phyloP scores from a whole-genome alignment of 2,797 vertebrate species.

The Tragelaphus eurycerus region DNA sequence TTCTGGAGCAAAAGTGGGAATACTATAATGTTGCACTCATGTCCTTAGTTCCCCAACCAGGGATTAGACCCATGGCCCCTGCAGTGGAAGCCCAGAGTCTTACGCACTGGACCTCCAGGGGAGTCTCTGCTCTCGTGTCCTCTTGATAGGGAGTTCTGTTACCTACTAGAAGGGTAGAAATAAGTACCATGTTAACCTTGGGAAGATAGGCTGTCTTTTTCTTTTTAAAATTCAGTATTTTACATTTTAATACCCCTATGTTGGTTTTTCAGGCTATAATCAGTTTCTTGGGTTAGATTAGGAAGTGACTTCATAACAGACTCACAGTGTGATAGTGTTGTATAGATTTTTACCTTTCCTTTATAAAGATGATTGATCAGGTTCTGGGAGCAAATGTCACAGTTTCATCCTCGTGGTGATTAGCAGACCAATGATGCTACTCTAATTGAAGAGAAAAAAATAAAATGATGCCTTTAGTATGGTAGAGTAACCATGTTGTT shows the following conservation, averaged over 20 bases:
- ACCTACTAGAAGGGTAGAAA: background rate
- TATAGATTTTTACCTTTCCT: background rate
- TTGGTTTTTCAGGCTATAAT: background rate
- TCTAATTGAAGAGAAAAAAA: conserved; percentile 17
- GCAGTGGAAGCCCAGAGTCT: background rate
- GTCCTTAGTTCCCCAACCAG: background rate
- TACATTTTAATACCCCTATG: background rate
- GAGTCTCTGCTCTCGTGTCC: background rate
- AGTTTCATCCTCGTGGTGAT: background rate
- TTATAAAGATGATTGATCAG: background rate
- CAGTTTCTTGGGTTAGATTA: background rate
- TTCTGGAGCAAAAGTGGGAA: background rate
- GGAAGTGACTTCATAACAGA: conserved; percentile 24
- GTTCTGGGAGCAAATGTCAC: background rate
- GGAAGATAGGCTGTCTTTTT: background rate
- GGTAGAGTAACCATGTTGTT: conserved; percentile 1
- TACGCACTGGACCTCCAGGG: background rate
- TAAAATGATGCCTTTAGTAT: background rate
- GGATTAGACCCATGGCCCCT: background rate
- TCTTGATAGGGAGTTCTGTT: background rate
- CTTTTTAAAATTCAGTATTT: conserved; percentile 16
- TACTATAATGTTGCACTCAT: background rate
- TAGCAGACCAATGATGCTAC: background rate
- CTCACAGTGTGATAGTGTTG: background rate
- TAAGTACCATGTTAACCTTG: background rate